phyloP scores from a whole-genome alignment of 2,888 invertebrate species.

The Zootermopsis nevadensis region DNA sequence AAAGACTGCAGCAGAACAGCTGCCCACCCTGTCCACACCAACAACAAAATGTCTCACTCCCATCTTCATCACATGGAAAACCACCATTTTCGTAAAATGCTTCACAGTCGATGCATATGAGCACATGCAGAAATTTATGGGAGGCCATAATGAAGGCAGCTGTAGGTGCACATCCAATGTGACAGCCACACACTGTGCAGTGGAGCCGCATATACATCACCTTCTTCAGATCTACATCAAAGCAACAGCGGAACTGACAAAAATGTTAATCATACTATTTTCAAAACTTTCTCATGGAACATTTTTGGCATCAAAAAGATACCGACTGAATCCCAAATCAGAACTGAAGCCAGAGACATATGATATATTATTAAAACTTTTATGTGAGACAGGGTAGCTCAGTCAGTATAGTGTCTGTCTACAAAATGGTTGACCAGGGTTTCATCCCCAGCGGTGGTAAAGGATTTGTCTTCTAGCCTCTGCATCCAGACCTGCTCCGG shows the following conservation, averaged over 20 bases:
- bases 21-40: slow-evolving; percentile 53
- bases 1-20: slow-evolving; percentile 47
- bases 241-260: neutral
- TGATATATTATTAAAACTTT: too few species aligned
- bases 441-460: too few species aligned
- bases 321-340: too few species aligned
- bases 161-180: slow-evolving; percentile 39
- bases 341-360: too few species aligned
- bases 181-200: slow-evolving; percentile 48
- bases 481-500: too few species aligned
- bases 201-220: slow-evolving; percentile 36
- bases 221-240: slow-evolving; percentile 15
- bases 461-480: too few species aligned
- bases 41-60: slow-evolving; percentile 48
- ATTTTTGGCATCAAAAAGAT: too few species aligned
- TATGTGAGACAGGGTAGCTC: too few species aligned
- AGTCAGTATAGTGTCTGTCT: too few species aligned
- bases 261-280: neutral
- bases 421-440: too few species aligned
- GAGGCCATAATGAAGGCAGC: slow-evolving; percentile 1
- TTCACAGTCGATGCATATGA: slow-evolving; percentile 49
- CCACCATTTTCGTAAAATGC: slow-evolving; percentile 49
- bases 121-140: slow-evolving; percentile 43
- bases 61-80: slow-evolving; percentile 46
- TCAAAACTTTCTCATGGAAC: neutral